Base-by-base conservation (phyloP, 2,797 vertebrate species). In the Pelodytes ibericus region DNA sequence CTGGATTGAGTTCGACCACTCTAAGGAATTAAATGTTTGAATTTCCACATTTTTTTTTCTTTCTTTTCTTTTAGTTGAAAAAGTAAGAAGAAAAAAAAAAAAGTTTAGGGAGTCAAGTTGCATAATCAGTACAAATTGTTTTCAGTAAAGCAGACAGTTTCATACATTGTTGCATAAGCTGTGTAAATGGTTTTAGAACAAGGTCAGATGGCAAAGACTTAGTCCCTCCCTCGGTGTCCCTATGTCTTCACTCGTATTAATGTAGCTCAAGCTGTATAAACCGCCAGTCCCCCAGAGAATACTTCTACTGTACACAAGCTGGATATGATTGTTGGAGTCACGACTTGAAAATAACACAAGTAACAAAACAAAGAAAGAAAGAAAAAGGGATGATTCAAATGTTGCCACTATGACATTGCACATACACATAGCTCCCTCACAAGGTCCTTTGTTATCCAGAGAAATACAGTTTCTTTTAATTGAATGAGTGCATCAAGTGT, bases 1-100 rank as follows among this genome's bases (percentile, higher is more conserved):
- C 77, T 79, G 77, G 77, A 79, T 63, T 51, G 33, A 79, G 77
- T 79, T 74, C 77, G 13, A 61, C 44, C 58, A 69, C 76, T 62
- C 77, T 39, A 63, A 69, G 71, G 77, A 73, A 62, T 79, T 63
- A 72, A 72, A 72, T 72, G 61, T 71, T 57, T 53, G 61, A 72
- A 67, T 67, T 67, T 75, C 56, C 64, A 58, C 27, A 41, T 66
- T 74, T 57, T 65, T 74, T 73, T 58, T 20, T 39, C 20, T 68
- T 1, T 2, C 22, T 56, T 63, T 7, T 8, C 22, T 56, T 77
- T 71, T 22, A 29, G 13, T 29, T 49, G n/a, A 22, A 72, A 58
- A 64, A 47, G 39, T 36, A 56, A 71, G 27, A 26, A 59, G 24
- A 72, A 61, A 64, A 3, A n/a, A 24, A 16, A 30, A 63, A 51